These are phyloP conservation scores for Buceros bicornis DNA, from an alignment of 2,797 vertebrate genomes.

Conservation along the genomic window DNA sequence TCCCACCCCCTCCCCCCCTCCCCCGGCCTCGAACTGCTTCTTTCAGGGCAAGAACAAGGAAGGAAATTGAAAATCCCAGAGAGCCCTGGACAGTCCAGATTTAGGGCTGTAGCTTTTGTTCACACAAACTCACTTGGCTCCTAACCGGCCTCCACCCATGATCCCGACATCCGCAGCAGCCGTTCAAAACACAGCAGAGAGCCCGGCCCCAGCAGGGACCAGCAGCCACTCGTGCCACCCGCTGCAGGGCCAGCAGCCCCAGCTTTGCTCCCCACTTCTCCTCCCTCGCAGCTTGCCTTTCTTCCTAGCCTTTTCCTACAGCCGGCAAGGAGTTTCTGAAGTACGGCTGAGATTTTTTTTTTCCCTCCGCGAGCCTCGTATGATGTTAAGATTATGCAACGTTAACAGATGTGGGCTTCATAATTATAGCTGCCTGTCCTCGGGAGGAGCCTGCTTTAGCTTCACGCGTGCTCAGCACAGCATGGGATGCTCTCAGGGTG, in stretches of 20 bases:
- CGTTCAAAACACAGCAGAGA: slow-evolving; percentile 82
- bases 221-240: not conserved
- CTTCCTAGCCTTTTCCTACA: not conserved
- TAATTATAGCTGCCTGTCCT: not conserved
- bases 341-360: not conserved
- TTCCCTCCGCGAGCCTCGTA: not conserved
- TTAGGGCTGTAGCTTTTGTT: slow-evolving; percentile 92
- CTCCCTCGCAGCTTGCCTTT: not conserved
- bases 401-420: slow-evolving; percentile 53
- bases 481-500: not conserved
- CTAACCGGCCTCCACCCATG: slow-evolving; percentile 90
- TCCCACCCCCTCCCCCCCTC: accelerated
- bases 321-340: not conserved
- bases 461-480: not conserved
- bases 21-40: slow-evolving; percentile 16
- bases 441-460: not conserved
- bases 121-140: slow-evolving; percentile 85
- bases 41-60: slow-evolving; percentile 93
- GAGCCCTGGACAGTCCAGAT: slow-evolving; percentile 86
- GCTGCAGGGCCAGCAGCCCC: not conserved
- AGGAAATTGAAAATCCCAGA: slow-evolving; percentile 89
- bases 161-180: slow-evolving; percentile 85
- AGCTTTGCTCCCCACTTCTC: not conserved
- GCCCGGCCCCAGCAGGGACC: not conserved
- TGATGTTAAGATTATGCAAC: slow-evolving; percentile 42